These are phyloP conservation scores for Globia sparganii DNA, from an alignment of 2,888 invertebrate genomes.

Conservation along the genomic window DNA sequence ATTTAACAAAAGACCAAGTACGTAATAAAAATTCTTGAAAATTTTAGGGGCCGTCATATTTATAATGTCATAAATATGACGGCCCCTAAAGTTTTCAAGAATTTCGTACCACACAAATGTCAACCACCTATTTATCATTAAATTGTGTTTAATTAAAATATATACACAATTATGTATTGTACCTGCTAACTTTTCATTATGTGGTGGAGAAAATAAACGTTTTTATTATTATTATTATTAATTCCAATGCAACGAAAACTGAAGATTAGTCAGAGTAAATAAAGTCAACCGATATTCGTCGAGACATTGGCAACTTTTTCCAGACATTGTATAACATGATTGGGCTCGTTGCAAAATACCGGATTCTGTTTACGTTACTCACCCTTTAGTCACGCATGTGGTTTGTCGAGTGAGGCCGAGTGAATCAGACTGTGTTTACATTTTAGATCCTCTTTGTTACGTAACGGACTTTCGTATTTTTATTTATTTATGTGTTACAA, in stretches of 20 bases:
- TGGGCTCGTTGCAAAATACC: slow-evolving; percentile 48
- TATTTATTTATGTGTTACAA: slow-evolving; percentile 38
- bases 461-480: slow-evolving; percentile 42
- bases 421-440: slow-evolving; percentile 52
- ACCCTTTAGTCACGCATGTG: slow-evolving; percentile 63
- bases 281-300: background rate
- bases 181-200: too few species aligned
- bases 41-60: too few species aligned
- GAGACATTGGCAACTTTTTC: slow-evolving; percentile 18
- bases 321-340: slow-evolving; percentile 24
- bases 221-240: too few species aligned
- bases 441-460: slow-evolving; percentile 32
- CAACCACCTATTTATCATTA: background rate
- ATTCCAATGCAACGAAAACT: background rate
- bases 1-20: background rate
- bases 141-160: too few species aligned
- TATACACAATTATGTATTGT: too few species aligned
- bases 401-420: slow-evolving; percentile 22
- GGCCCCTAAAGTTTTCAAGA: background rate
- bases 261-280: slow-evolving; percentile 8
- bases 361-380: slow-evolving; percentile 50
- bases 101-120: background rate
- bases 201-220: too few species aligned
- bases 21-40: background rate
- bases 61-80: background rate